Evolutionary conservation across 2,113 vertebrate genomes (phyloP).

Genomic region (Rhipidura dahli): DNA sequence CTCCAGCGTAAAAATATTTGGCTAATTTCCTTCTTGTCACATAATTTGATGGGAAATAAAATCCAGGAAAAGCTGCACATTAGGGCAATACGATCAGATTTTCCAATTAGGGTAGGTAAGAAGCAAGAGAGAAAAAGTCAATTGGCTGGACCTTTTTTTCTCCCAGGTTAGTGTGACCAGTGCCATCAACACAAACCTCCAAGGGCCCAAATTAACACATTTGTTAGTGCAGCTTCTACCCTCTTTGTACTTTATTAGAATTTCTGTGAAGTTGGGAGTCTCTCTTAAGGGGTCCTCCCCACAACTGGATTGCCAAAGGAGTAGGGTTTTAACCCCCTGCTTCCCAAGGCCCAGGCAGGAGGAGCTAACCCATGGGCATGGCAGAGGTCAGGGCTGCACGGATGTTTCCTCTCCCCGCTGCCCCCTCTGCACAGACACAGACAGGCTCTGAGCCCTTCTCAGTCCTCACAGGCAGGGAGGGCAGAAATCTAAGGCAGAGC

Average conservation of each 20-base stretch:
- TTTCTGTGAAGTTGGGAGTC: not conserved
- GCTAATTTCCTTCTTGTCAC: conserved; percentile 43
- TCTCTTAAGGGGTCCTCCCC: not conserved
- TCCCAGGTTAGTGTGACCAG: not conserved
- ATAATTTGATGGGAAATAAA: conserved; percentile 28
- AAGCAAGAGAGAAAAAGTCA: not conserved
- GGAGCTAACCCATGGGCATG: not conserved
- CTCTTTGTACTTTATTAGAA: not conserved
- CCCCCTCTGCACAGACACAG: not conserved
- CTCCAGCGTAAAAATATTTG: conserved; percentile 13
- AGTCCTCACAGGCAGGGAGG: not conserved
- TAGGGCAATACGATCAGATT: not conserved
- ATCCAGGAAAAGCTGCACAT: not conserved
- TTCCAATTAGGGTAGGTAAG: not conserved
- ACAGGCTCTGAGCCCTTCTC: not conserved
- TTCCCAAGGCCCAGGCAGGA: not conserved
- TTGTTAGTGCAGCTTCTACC: not conserved
- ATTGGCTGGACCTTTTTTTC: not conserved
- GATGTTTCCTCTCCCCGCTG: not conserved
- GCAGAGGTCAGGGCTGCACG: not conserved
- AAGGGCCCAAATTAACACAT: not conserved
- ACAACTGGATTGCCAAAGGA: not conserved
- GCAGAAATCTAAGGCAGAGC: not conserved
- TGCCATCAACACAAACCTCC: not conserved
- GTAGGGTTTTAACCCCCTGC: not conserved